Base-by-base conservation (phyloP, 2,113 vertebrate genomes). In the Spizaetus ornatus region DNA sequence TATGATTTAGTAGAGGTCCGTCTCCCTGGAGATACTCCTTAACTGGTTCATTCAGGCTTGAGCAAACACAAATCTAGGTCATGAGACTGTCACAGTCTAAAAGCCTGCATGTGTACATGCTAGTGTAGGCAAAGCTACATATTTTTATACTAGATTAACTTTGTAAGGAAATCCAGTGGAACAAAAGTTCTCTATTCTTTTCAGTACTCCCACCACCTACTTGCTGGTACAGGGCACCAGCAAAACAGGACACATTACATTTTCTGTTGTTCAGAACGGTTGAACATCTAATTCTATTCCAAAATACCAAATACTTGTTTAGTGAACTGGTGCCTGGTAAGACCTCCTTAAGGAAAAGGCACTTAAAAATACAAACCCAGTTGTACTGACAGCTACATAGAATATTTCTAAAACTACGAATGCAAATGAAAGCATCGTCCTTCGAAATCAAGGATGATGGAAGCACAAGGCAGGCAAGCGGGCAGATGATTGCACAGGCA, bases 1-100 rank as follows among this genome's bases (percentile, higher is more conserved):
- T 38, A 42, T 55, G 61, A 63, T 84, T 65, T 48, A 95, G 52
- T n/a, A 81, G 42, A 85, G 27, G 42, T 91, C 80, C 86, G 90
- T 81, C 76, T 96, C 82, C 91, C 79, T 67, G 59, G 88, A 90
- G 87, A 84, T 58, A 48, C 62, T 86, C 86, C 81, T 86, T 91
- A 93, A 94, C 25, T 31, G 34, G 43, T 87, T 96, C 80, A 50
- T 74, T 89, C 71, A 84, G 62, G 93, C 94, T 84, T 91, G 65
- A 86, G 67, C 78, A 96, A 95, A 86, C 85, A 91, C 73, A 86
- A 96, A 98, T 96, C 82, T 96, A 97, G 97, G 97, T 97, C 96
- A 97, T 47, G 31, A 88, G 87, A 70, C 80, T 55, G 50, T 69
- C 87, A 86, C 19, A 69, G 45, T 47, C 62, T 91, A 53, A 92